These are phyloP conservation scores for Exaiptasia diaphana DNA, from an alignment of 64 coral and sea anemone genomes.

Conservation along the genomic window DNA sequence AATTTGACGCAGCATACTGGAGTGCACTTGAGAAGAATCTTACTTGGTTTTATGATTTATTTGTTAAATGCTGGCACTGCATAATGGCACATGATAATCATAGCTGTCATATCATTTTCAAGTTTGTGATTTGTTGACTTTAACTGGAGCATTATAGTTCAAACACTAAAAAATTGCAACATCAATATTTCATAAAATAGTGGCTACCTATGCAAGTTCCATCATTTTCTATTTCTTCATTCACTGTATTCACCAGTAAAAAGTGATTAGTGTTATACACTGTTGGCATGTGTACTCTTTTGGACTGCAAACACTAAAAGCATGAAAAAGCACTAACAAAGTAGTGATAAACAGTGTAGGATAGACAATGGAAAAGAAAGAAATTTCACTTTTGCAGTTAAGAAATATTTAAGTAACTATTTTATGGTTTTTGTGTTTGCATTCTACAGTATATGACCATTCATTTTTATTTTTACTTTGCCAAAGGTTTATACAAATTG, in stretches of 20 bases:
- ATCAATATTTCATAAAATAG: neutral
- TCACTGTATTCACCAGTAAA: too few relatives aligned
- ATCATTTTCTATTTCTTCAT: too few relatives aligned
- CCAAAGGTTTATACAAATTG: constrained; percentile 12
- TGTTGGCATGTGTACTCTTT: too few relatives aligned
- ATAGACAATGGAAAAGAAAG: neutral
- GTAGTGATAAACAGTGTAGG: too few relatives aligned
- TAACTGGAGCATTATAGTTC: neutral
- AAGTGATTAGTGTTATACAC: too few relatives aligned
- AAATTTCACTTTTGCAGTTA: neutral
- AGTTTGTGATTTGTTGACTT: neutral
- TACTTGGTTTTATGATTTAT: constrained; percentile 36
- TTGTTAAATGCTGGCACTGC: too few relatives aligned
- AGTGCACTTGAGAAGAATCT: constrained; percentile 38
- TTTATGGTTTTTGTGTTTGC: neutral
- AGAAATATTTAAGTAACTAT: too few relatives aligned
- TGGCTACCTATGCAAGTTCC: too few relatives aligned
- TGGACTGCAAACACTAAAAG: too few relatives aligned
- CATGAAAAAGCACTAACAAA: too few relatives aligned
- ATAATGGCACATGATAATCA: neutral
- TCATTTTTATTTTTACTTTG: neutral
- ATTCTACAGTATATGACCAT: neutral
- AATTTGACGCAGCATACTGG: constrained; percentile 35
- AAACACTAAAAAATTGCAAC: neutral
- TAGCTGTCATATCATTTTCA: neutral